Conservation (phyloP, 2,888 invertebrate species). For the Limnephilus marmoratus region DNA sequence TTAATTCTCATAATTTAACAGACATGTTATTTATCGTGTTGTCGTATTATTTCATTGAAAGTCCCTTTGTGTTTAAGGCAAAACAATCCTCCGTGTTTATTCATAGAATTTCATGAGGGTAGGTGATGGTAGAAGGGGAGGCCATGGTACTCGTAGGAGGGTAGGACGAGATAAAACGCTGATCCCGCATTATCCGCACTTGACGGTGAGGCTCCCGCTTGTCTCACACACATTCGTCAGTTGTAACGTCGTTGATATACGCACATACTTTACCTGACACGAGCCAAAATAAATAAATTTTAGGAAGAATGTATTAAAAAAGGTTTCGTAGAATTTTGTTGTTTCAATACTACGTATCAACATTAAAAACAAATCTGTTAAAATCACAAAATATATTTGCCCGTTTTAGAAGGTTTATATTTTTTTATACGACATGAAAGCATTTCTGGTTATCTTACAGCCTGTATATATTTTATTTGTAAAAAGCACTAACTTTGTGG, state of each 20-base stretch:
- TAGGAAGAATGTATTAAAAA: too few species aligned
- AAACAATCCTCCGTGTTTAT: background rate
- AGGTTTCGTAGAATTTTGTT: background rate
- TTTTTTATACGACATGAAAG: too few species aligned
- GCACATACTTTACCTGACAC: background rate
- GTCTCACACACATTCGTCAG: background rate
- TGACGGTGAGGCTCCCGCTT: background rate
- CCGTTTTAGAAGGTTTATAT: too few species aligned
- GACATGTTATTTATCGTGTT: background rate
- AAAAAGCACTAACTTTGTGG: too few species aligned
- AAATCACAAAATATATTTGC: too few species aligned
- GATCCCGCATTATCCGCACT: background rate
- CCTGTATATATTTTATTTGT: too few species aligned
- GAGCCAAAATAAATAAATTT: too few species aligned
- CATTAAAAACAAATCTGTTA: too few species aligned
- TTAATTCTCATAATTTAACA: background rate
- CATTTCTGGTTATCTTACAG: too few species aligned
- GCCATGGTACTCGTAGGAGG: too few species aligned
- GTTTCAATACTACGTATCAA: background rate
- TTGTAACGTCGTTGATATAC: background rate
- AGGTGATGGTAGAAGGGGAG: background rate
- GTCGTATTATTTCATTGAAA: background rate
- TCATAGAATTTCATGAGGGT: background rate
- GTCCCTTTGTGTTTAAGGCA: background rate
- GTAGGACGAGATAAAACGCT: background rate